A percentile compares a stretch with the other conserved stretches of the same genome.
Conservation (phyloP, 1,140 invertebrate species). For the Drosophila pectinifera region DNA sequence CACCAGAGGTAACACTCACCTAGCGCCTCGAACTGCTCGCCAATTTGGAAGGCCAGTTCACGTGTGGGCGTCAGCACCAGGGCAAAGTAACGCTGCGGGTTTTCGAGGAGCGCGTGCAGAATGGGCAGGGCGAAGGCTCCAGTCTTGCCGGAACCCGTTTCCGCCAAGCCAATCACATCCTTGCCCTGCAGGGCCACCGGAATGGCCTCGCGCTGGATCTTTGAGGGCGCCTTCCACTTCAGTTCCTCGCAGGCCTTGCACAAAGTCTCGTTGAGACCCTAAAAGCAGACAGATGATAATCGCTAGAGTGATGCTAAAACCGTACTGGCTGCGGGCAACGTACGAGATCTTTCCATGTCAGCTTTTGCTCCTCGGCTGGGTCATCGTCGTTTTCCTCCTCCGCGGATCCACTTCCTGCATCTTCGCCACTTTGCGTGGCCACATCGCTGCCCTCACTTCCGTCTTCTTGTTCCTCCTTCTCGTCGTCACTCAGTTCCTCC, state of each 20-base stretch:
- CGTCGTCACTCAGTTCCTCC: conserved; percentile 50
- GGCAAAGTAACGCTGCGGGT: conserved; percentile 97
- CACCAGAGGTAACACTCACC: too few species aligned
- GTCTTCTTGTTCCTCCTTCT: conserved; percentile 42
- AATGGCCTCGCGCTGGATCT: conserved; percentile 97
- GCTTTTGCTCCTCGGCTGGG: conserved; percentile 22
- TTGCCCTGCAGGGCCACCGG: conserved; percentile 95
- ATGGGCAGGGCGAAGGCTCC: conserved; percentile 98
- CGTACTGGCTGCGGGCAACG: background rate
- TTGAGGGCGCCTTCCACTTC: conserved; percentile 97
- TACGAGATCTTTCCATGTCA: conserved; percentile 81
- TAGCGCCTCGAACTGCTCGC: conserved; percentile 97
- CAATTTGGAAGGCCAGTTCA: conserved; percentile 98
- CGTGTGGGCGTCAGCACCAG: conserved; percentile 97
- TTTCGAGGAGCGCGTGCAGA: conserved; percentile 94
- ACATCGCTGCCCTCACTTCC: conserved; percentile 4
- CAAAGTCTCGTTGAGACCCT: conserved; percentile 96
- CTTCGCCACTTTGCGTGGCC: conserved; percentile 18
- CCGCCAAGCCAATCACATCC: conserved; percentile 98
- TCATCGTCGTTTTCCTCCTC: conserved; percentile 12
- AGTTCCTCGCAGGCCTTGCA: conserved; percentile 96
- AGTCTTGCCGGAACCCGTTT: conserved; percentile 99
- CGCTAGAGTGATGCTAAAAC: background rate
- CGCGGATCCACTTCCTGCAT: conserved; percentile 3
- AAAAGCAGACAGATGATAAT: background rate